These are phyloP conservation scores for Agelastica alni DNA, from an alignment of 2,888 invertebrate species.

Conservation along the genomic window DNA sequence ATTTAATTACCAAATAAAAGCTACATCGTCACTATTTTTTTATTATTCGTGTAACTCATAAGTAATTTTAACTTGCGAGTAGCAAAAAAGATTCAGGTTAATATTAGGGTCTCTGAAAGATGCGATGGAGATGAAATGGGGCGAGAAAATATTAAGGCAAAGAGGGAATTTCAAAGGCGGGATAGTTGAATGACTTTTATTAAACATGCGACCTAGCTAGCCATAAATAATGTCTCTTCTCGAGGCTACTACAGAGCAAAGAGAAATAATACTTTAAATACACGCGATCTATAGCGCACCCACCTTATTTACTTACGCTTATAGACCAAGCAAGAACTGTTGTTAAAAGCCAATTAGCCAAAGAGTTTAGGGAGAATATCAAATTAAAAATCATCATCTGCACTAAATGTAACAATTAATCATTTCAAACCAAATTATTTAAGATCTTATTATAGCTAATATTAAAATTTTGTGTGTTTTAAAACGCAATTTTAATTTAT, in stretches of 20 bases:
- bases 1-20: too few relatives aligned
- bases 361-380: too few relatives aligned
- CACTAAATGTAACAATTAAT: too few relatives aligned
- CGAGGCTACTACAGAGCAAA: constrained; percentile 21
- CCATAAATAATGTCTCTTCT: constrained; percentile 26
- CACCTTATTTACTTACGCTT: constrained; percentile 26
- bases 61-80: constrained; percentile 19
- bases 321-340: constrained; percentile 2
- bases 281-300: constrained; percentile 25
- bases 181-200: constrained; percentile 31
- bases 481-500: too few relatives aligned
- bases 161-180: constrained; percentile 27
- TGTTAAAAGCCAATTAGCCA: not conserved
- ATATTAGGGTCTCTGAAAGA: not conserved
- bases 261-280: constrained; percentile 27
- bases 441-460: too few relatives aligned
- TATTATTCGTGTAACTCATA: too few relatives aligned
- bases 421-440: too few relatives aligned
- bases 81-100: constrained; percentile 3
- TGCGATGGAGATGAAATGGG: constrained; percentile 27
- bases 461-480: too few relatives aligned
- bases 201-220: constrained; percentile 17
- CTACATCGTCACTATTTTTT: too few relatives aligned
- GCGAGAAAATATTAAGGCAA: constrained; percentile 33
- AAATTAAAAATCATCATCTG: too few relatives aligned